A percentile compares a stretch with the other conserved stretches of the same genome.
Conservation (phyloP, 2,113 vertebrate genomes). For the Genyomyrus donnyi region DNA sequence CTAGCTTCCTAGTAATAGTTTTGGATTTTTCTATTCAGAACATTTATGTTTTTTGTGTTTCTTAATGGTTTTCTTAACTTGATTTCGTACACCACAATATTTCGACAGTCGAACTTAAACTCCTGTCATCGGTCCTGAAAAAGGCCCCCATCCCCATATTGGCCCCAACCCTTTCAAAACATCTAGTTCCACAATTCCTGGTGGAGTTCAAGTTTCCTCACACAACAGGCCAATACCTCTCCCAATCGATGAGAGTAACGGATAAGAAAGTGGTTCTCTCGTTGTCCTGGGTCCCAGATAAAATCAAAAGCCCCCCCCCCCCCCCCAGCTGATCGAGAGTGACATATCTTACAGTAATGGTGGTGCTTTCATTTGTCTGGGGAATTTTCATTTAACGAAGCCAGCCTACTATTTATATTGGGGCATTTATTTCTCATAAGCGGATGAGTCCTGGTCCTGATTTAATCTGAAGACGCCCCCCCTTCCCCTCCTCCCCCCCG, state of each 20-base stretch:
- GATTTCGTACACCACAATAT: neutral
- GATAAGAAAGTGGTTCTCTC: neutral
- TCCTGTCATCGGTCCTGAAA: neutral
- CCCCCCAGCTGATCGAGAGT: neutral
- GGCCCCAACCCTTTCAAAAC: neutral
- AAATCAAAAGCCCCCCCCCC: neutral
- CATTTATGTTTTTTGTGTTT: neutral
- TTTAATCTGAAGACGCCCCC: neutral
- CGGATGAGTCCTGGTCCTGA: neutral
- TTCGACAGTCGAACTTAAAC: neutral
- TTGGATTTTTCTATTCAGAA: neutral
- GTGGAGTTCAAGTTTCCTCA: neutral
- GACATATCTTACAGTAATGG: neutral
- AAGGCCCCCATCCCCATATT: neutral
- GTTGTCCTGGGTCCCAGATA: neutral
- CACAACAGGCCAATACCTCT: neutral
- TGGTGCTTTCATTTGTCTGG: neutral
- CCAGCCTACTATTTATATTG: neutral
- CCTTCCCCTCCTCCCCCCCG: neutral
- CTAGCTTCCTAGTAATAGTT: neutral
- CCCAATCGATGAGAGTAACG: neutral
- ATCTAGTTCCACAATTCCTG: neutral
- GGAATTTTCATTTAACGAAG: neutral
- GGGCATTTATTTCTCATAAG: conserved; percentile 4
- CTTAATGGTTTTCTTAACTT: neutral